Conservation (phyloP, 1,140 invertebrate genomes). For the Teleopsis dalmanni region DNA sequence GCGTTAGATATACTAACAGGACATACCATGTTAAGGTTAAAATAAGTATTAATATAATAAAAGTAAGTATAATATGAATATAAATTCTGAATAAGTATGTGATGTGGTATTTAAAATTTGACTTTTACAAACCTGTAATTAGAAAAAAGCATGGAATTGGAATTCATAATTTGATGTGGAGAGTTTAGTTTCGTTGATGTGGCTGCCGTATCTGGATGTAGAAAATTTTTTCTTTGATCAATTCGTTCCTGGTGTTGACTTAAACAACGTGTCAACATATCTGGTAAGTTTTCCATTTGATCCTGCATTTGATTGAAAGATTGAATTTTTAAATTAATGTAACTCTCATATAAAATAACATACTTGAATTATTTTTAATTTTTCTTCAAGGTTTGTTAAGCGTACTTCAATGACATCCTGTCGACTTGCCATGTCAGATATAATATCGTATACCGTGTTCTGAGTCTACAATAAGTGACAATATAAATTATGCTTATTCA, state of each 20-base stretch:
- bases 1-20: too few species aligned
- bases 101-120: too few species aligned
- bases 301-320: constrained; percentile 21
- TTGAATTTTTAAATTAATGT: not conserved
- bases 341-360: constrained; percentile 8
- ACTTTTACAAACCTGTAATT: constrained; percentile 45
- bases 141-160: constrained; percentile 41
- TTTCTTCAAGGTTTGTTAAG: constrained; percentile 78
- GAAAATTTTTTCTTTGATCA: constrained; percentile 71
- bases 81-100: too few species aligned
- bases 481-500: constrained; percentile 1
- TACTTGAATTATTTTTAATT: constrained; percentile 67
- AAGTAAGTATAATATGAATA: too few species aligned
- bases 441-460: constrained; percentile 93
- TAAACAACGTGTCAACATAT: constrained; percentile 66
- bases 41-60: too few species aligned
- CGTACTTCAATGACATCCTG: constrained; percentile 86
- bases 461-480: constrained; percentile 68
- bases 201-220: constrained; percentile 76
- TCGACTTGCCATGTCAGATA: constrained; percentile 88
- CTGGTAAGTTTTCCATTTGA: constrained; percentile 68
- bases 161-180: constrained; percentile 43
- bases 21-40: too few species aligned
- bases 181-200: constrained; percentile 44
- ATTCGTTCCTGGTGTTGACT: constrained; percentile 59